phyloP scores from a whole-genome alignment of 1,140 invertebrate species.

The Glomeris maerens region DNA sequence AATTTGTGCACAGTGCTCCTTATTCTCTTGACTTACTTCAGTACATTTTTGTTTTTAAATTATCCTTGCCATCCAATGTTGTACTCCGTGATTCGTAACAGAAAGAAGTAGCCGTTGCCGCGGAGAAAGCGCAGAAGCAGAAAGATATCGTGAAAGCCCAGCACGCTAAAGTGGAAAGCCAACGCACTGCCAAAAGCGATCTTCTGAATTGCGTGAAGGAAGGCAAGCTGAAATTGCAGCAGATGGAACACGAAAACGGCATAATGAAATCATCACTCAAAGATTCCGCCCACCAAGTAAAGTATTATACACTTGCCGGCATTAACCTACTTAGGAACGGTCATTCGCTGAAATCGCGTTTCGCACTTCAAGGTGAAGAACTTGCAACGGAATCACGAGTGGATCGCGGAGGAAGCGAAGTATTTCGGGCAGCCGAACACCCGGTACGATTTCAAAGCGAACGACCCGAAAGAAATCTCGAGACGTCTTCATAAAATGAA shows the following conservation, averaged over 20 bases:
- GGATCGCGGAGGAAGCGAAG: conserved; percentile 63
- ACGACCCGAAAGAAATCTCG: conserved; percentile 42
- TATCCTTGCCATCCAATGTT: conserved; percentile 5
- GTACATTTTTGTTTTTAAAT: conserved; percentile 11
- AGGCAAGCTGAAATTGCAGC: conserved; percentile 58
- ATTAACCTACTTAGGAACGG: not conserved
- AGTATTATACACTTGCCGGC: conserved; percentile 8
- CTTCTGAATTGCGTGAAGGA: conserved; percentile 42
- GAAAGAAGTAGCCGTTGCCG: conserved; percentile 37
- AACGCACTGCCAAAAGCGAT: conserved; percentile 47
- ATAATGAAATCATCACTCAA: conserved; percentile 33
- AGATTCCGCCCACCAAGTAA: conserved; percentile 33
- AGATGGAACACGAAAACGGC: conserved; percentile 49
- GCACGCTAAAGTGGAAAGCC: conserved; percentile 56
- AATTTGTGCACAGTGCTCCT: too few species aligned
- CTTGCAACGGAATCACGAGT: conserved; percentile 44
- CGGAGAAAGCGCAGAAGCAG: conserved; percentile 51
- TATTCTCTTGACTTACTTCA: not conserved
- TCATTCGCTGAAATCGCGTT: not conserved
- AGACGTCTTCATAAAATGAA: conserved; percentile 46
- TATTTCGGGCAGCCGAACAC: conserved; percentile 57
- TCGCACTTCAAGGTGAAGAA: conserved; percentile 32
- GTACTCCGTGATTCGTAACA: conserved; percentile 16
- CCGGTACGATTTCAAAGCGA: conserved; percentile 39
- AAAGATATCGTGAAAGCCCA: conserved; percentile 57